Evolutionary conservation across 2,113 vertebrate species (phyloP).

Genomic region (Paralichthys olivaceus): DNA sequence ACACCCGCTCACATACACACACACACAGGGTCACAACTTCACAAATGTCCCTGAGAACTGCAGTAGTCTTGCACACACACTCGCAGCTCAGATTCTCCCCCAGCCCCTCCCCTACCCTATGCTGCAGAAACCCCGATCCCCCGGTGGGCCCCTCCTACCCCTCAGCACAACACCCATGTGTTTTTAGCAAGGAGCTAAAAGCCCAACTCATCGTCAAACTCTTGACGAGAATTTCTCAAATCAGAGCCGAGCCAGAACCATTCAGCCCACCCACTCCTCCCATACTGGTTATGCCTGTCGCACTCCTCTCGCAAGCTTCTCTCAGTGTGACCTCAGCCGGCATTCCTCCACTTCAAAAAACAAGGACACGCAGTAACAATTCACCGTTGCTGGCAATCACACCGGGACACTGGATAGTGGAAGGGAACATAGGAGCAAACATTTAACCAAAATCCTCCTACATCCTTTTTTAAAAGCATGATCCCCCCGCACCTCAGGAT

Average conservation of each 20-base stretch:
- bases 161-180: slow-evolving; percentile 40
- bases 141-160: slow-evolving; percentile 6
- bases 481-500: slow-evolving; percentile 2
- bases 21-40: slow-evolving; percentile 11
- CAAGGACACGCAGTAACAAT: slow-evolving; percentile 67
- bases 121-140: slow-evolving; percentile 1
- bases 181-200: slow-evolving; percentile 34
- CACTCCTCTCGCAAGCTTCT: slow-evolving; percentile 46
- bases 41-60: slow-evolving; percentile 50
- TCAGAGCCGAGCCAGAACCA: slow-evolving; percentile 25
- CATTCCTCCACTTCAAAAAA: slow-evolving; percentile 72
- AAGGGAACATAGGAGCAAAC: slow-evolving; percentile 17
- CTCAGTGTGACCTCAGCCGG: slow-evolving; percentile 75
- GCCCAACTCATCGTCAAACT: slow-evolving; percentile 32
- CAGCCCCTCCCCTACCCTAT: not conserved
- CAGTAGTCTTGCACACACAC: slow-evolving; percentile 20
- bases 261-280: slow-evolving; percentile 33
- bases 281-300: slow-evolving; percentile 38
- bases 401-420: slow-evolving; percentile 38
- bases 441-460: slow-evolving; percentile 42
- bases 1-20: slow-evolving; percentile 25
- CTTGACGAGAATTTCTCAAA: slow-evolving; percentile 48
- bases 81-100: slow-evolving; percentile 28
- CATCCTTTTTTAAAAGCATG: slow-evolving; percentile 24
- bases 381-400: slow-evolving; percentile 36